These are phyloP conservation scores for Coryphaenoides rupestris DNA, from an alignment of 2,113 vertebrate genomes.

Conservation along the genomic window DNA sequence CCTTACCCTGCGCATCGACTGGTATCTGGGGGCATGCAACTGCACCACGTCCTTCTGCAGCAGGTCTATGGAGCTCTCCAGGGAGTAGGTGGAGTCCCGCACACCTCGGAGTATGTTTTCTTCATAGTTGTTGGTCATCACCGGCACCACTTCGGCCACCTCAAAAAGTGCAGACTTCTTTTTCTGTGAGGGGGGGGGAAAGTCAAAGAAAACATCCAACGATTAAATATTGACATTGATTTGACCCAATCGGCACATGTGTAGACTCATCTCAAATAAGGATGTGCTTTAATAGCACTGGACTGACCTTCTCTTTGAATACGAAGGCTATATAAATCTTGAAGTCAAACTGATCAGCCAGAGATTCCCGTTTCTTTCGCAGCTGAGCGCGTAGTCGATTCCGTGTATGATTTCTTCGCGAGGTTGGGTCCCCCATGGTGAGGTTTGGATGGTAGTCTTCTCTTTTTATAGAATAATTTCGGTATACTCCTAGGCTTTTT, in stretches of 20 bases:
- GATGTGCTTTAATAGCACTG: neutral
- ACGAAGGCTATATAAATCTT: constrained; percentile 99
- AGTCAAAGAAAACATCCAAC: neutral
- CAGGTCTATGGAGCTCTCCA: constrained; percentile 97
- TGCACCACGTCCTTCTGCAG: constrained; percentile 98
- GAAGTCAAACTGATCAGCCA: constrained; percentile 99
- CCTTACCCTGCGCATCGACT: constrained; percentile 98
- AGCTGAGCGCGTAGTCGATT: constrained; percentile 99
- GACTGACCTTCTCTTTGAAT: constrained; percentile 97
- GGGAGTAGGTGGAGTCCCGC: constrained; percentile 94
- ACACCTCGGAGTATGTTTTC: constrained; percentile 98
- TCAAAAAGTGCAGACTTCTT: constrained; percentile 99
- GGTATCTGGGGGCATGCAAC: constrained; percentile 97
- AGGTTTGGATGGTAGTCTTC: constrained; percentile 71
- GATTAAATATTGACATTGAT: neutral
- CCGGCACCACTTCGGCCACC: constrained; percentile 98
- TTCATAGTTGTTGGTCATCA: constrained; percentile 99
- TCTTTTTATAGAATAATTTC: constrained; percentile 44
- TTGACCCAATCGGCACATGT: neutral
- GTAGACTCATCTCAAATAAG: neutral
- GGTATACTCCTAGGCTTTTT: too few species aligned
- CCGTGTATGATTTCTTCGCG: constrained; percentile 98
- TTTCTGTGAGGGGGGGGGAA: constrained; percentile 72
- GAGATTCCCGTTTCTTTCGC: constrained; percentile 99
- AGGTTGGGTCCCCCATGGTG: constrained; percentile 99